Percentiles rank a stretch among this genome's conserved stretches.
Conservation (phyloP, 2,797 vertebrate species). For the Menidia menidia region DNA sequence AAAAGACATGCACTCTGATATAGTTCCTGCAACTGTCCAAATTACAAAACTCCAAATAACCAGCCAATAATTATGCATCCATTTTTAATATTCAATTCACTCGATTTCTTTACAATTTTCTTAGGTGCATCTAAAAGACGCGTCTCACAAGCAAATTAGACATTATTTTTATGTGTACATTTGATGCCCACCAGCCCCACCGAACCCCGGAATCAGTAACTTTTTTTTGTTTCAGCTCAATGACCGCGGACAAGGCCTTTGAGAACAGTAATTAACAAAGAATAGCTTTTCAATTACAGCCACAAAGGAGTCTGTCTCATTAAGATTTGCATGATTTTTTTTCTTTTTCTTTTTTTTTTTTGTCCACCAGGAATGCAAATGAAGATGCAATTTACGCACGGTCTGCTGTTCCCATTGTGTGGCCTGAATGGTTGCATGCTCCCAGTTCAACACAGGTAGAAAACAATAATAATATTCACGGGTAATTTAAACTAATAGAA, state of each 20-base stretch:
- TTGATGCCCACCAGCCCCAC: slow-evolving; percentile 47
- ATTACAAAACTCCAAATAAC: no score
- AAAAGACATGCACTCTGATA: no score
- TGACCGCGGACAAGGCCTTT: slow-evolving; percentile 80
- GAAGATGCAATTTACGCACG: slow-evolving; percentile 84
- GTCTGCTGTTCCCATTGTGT: slow-evolving; percentile 85
- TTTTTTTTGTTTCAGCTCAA: slow-evolving; percentile 81
- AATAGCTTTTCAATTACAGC: slow-evolving; percentile 84
- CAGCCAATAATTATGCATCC: no score
- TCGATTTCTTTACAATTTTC: no score
- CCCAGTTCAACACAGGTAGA: slow-evolving; percentile 83
- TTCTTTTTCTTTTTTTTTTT: slow-evolving; percentile 40
- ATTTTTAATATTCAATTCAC: no score
- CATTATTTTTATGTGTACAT: slow-evolving; percentile 49
- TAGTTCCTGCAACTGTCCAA: no score
- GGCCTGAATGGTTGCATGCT: slow-evolving; percentile 79
- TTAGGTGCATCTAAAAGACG: no score
- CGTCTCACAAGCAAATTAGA: slow-evolving; percentile 37
- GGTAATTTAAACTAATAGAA: slow-evolving; percentile 79
- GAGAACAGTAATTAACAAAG: slow-evolving; percentile 83
- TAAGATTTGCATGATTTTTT: slow-evolving; percentile 84
- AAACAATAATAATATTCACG: slow-evolving; percentile 80
- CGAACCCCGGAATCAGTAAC: slow-evolving; percentile 74
- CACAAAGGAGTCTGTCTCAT: slow-evolving; percentile 85
- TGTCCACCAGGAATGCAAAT: slow-evolving; percentile 83